Evolutionary conservation across 2,797 vertebrate species (phyloP), one percentile per base, ranked within the genome.

Genomic region (Siniperca scherzeri): DNA sequence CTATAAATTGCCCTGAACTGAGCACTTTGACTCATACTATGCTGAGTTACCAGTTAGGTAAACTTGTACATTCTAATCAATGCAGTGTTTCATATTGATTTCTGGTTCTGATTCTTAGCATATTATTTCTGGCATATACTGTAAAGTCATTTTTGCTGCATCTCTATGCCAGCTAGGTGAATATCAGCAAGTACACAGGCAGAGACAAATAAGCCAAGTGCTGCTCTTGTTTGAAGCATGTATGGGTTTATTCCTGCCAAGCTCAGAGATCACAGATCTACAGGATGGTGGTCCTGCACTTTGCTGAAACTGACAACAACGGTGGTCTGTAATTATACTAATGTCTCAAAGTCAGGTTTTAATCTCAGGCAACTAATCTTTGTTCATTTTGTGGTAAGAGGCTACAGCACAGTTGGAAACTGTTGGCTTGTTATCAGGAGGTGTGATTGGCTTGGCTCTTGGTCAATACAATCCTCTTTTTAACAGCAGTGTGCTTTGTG

Each of bases 391-490:
- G 44, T 52, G 53, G 40, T 62, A 2, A 44, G 13, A 62, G 40
- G 60, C 22, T 57, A 0, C 0, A 2, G 64, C 38, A 21, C 36
- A 25, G 68, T 67, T 11, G 44, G 70, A 70, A 69, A 61, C 53
- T 13, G 30, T n/a, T 68, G 36, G 48, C n/a, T 64, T 36, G 50
- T 55, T 70, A 19, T 76, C 16, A 50, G 55, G 40, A 64, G 33
- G n/a, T 72, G 30, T 60, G 40, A 70, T 27, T 33, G 57, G 27
- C 55, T 55, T 38, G 62, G 67, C 13, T 61, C 17, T 17, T 21
- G 65, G 67, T 87, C 53, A 65, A 55, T 57, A 40, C 57, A 77
- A 76, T 71, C 69, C 60, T 56, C 52, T 70, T 42, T 65, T 46
- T 62, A 27, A 68, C 57, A 84, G 33, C 68, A 22, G 36, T 5